A percentile compares a stretch with the other conserved stretches of the same genome.
phyloP scores from a whole-genome alignment of 2,888 invertebrate species.

The Ectemnius continuus region DNA sequence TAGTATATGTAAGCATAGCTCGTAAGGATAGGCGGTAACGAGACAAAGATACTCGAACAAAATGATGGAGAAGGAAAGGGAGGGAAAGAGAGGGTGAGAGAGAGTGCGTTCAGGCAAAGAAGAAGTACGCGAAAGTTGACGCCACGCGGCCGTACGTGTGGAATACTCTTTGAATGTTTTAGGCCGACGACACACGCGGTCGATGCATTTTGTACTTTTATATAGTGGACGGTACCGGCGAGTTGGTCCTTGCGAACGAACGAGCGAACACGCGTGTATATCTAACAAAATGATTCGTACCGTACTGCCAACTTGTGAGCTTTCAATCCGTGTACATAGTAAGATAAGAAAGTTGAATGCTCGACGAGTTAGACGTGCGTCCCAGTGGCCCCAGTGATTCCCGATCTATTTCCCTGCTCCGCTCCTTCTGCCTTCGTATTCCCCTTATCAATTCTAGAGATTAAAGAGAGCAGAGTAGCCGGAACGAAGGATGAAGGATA shows the following conservation, averaged over 20 bases:
- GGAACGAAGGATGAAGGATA: constrained; percentile 1
- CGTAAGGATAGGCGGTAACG: constrained; percentile 38
- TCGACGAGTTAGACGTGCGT: constrained; percentile 6
- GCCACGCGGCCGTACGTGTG: background rate
- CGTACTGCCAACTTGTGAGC: constrained; percentile 5
- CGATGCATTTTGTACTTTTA: constrained; percentile 77
- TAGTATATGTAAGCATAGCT: constrained; percentile 51
- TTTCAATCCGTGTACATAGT: background rate
- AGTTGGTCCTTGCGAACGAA: constrained; percentile 27
- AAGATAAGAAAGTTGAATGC: background rate
- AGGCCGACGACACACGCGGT: constrained; percentile 43
- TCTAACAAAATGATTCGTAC: background rate
- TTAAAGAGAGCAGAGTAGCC: background rate
- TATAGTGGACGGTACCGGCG: constrained; percentile 68
- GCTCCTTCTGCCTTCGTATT: constrained; percentile 22
- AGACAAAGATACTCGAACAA: constrained; percentile 27
- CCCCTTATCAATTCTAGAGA: background rate
- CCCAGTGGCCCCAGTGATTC: background rate
- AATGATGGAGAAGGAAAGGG: constrained; percentile 13
- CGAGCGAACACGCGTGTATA: constrained; percentile 7
- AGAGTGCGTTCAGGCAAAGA: background rate
- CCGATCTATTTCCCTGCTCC: background rate
- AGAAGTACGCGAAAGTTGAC: constrained; percentile 7
- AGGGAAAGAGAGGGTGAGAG: background rate
- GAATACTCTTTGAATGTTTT: background rate